Base-by-base conservation (phyloP, 2,113 vertebrate genomes). In the Tetrao urogallus region DNA sequence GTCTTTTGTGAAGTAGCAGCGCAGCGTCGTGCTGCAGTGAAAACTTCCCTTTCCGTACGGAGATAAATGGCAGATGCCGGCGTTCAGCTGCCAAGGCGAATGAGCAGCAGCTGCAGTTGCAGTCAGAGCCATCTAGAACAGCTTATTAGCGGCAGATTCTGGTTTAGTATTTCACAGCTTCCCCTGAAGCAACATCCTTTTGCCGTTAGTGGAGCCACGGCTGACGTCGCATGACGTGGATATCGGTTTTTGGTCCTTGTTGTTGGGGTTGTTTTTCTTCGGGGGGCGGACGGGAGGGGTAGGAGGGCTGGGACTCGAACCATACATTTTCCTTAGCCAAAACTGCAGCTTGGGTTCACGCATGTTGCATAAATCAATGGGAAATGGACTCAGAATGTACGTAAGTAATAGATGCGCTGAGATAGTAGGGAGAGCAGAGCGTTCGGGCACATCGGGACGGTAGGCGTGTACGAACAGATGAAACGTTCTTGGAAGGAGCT, bases 211-310 rank as follows among this genome's bases (percentile, higher is more conserved):
- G 73, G 65, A 84, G 34, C 52, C 9, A 5, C 30, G 40, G 66
- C 22, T 76, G 71, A 24, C 65, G 38, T 16, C 8, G 6, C 3
- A 6, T 2, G 32, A 60, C 13, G 5, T 17, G 11, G 40, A 10
- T 82, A 34, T 85, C 11, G 56, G 10, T 11, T n/a, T 57, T 50
- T 50, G 21, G 22, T 48, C 17, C 28, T 28, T 56, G 54, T 30
- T 56, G 27, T 8, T 52, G 50, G 50, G 30, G 10, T 57, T 57
- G 30, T 47, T 8, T 11, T 8, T 3, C 16, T 43, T 43, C 1
- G 42, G 42, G 42, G 17, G 17, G 3, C 13, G 6, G 5, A 10
- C 1, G 2, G 4, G n/a, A 3, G 52, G 10, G 9, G 8, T 38
- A 2, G 27, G 28, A 47, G 4, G 27, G 52, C 14, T 52, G 2